phyloP scores from a whole-genome alignment of 2,113 vertebrate genomes.

The Chaenocephalus aceratus region DNA sequence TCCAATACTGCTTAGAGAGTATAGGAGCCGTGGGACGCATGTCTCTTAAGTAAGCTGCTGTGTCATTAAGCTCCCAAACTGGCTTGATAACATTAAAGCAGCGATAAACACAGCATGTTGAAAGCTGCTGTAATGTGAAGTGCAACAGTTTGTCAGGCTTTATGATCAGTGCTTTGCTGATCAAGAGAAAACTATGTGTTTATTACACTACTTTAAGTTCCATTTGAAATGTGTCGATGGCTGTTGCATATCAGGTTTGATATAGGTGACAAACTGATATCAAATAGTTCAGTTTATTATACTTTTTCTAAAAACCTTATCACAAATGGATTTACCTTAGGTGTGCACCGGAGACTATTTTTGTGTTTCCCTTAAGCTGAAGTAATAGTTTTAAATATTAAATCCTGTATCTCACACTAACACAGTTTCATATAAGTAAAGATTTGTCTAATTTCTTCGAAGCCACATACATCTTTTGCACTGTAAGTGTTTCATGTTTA shows the following conservation, averaged over 20 bases:
- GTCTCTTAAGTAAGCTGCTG: not conserved
- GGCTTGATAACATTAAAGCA: conserved; percentile 11
- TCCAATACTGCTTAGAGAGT: not conserved
- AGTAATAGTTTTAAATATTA: not conserved
- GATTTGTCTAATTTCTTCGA: not conserved
- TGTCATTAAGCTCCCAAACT: conserved; percentile 21
- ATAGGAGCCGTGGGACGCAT: not conserved
- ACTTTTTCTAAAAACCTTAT: not conserved
- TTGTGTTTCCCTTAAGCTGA: not conserved
- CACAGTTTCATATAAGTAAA: not conserved
- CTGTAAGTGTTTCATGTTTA: too few relatives aligned
- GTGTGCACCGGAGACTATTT: not conserved
- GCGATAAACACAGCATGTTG: conserved; percentile 3
- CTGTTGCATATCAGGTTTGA: not conserved
- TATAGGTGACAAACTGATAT: not conserved
- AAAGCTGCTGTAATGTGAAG: conserved; percentile 23
- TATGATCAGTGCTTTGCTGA: conserved; percentile 37
- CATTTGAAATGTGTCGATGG: not conserved
- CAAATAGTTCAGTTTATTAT: not conserved
- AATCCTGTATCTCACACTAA: not conserved
- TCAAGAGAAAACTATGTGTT: conserved; percentile 10
- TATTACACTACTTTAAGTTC: not conserved
- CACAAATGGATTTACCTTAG: not conserved
- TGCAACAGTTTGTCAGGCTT: conserved; percentile 17
- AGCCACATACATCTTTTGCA: too few relatives aligned